Base-by-base conservation (phyloP, 1,140 invertebrate genomes). In the Tribolium madens region DNA sequence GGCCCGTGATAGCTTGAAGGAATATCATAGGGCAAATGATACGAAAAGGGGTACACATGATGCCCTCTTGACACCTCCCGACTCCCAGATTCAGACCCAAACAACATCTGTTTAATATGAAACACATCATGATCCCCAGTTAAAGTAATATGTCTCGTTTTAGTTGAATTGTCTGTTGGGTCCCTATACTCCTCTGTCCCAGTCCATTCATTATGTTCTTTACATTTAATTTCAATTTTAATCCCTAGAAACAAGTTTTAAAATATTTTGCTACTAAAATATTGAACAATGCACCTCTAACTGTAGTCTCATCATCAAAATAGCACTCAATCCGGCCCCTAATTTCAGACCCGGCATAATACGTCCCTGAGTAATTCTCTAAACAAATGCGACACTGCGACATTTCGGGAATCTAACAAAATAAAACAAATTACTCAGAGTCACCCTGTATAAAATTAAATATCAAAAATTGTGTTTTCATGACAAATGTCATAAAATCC, bases 11-110 rank as follows among this genome's bases (percentile, higher is more conserved):
- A 81, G 18, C 74, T 78, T 7, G 73, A 48, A 18, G 81, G 80
- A 26, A 82, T 74, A 68, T 80, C 78, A 18, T 69, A 73, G 33
- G 77, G 80, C 36, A 82, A 74, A 18, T 50, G 70, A 10, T 78
- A 21, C 14, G 18, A 74, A 72, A 82, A 82, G 17, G 77, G 80
- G 50, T 81, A 81, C n/a, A 80, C 76, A 48, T 82, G 80, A 14
- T 80, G 79, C 42, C 81, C 81, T 7, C 33, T 50, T 5, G 74
- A 13, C 6, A 82, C 47, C 10, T 31, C 69, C 14, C 73, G 76
- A 26, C 52, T 78, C 36, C 71, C 75, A 73, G 76, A 71, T 53
- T 70, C 47, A 46, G 70, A 72, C 10, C 46, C 50, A 52, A 21
- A 52, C 2, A 72, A 26, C 46, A 52, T 72, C 12, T 72, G 70